Evolutionary conservation across 2,797 vertebrate species (phyloP), one percentile per base, ranked within the genome.

Genomic region (Cichlasoma orientale): DNA sequence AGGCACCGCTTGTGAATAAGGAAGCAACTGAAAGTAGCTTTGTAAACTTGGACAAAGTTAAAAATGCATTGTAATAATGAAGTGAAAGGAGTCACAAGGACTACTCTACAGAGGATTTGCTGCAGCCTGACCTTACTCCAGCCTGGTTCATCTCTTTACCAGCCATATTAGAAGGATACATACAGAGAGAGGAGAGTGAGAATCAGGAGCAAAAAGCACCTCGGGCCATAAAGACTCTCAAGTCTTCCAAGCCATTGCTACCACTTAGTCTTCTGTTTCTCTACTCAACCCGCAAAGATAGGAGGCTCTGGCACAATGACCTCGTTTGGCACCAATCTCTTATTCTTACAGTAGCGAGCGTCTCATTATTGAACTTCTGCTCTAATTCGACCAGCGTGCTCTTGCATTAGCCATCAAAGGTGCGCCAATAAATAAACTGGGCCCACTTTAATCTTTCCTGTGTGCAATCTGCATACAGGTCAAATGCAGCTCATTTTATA

Each of bases 231-330:
- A 44, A 77, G 82, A 73, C 82, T 73, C 58, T 80, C 31, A 75
- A 38, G 44, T 78, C 80, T 74, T 79, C 78, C 57, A 21, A 74
- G 38, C 74, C 79, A 54, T 25, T 63, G 79, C 74, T 86, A 69
- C 88, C 86, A 84, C 74, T 85, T 77, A 74, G 56, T 16, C 68
- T 11, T 85, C 89, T 84, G 86, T 72, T 84, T 87, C 87, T 86
- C 82, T 63, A 69, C 79, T 84, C 74, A 82, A 25, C 38, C 75
- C 47, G 73, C 63, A 80, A 50, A 86, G 80, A 79, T 8, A 21
- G 76, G 82, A 78, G 85, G 73, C 78, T 56, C 73, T 81, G 79
- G 85, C 89, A 89, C 79, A 85, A 44, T 90, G 89, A 92, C 92
- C 90, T 61, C 87, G 52, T 89, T 91, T 75, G 82, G 85, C 74